Evolutionary conservation across 2,888 invertebrate species (phyloP), one percentile per base, ranked within the genome.

Genomic region (Campoplex nolae): DNA sequence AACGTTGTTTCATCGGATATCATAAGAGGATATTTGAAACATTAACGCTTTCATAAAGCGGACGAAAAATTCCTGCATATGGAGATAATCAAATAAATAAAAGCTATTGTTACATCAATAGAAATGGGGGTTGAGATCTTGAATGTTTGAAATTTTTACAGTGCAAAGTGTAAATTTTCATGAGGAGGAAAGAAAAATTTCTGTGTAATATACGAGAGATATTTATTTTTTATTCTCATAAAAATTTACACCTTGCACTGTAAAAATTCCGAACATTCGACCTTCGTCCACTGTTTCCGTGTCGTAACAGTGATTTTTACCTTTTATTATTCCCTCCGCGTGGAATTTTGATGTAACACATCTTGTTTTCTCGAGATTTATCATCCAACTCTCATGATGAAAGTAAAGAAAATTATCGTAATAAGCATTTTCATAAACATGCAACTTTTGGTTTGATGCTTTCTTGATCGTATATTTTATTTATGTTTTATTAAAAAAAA

Each of bases 401-500:
- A 32, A 13, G 2, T 62, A 28, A 6, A 32, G 7, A 32, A 16
- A 32, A 32, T 62, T 16, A 16, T 7, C 16, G 11, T 32, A 16
- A 32, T 62, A 32, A 62, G 16, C 16, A 62, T 58, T 58, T 58
- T 32, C 32, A 58, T 58, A 58, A 28, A 32, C 13, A 58, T 58
- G 58, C 58, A 28, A 58, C 28, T 28, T 4, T 28, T 3, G 58
- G 1, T 58, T 28, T 16, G 13, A 3, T 32, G 28, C 16, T 32
- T 32, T 67, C 13, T 51, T 32, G 3, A 18, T 71, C 71, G 38
- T 38, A 38, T 3, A 23, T 23, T 54, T 73, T 11, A 38, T 56
- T 73, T 73, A 9, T 9, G n/a, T 54, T 54, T 76, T 73, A 2
- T 56, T 70, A 38, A 48, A 54, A 82, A 76, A 38, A 38, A 38